Conservation (phyloP, 2,113 vertebrate species). For the Nematolebias whitei region DNA sequence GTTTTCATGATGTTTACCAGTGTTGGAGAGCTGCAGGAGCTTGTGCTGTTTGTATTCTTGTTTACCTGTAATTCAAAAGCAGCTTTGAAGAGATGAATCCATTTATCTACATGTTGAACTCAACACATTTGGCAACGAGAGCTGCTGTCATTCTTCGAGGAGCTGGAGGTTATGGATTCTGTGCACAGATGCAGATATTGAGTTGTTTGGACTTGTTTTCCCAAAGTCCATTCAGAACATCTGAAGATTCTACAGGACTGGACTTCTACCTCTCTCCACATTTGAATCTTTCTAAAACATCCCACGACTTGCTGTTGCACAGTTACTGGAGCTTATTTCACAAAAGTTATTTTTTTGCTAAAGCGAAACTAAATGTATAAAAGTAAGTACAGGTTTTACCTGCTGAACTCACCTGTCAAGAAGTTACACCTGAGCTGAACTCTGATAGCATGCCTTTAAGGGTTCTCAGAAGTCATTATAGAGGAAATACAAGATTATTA, state of each 20-base stretch:
- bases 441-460: background rate
- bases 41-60: constrained; percentile 1
- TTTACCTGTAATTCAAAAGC: constrained; percentile 19
- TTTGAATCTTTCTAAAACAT: background rate
- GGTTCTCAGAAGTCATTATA: background rate
- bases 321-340: background rate
- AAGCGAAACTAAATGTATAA: background rate
- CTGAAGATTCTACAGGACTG: background rate
- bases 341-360: background rate
- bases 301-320: too few species aligned
- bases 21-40: constrained; percentile 16
- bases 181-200: constrained; percentile 13
- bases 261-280: background rate
- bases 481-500: constrained; percentile 1
- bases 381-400: background rate
- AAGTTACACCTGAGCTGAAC: background rate
- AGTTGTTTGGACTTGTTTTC: constrained; percentile 6
- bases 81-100: constrained; percentile 28
- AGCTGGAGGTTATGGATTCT: constrained; percentile 6
- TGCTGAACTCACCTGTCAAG: background rate
- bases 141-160: background rate
- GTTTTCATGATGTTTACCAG: background rate
- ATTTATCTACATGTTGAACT: constrained; percentile 13
- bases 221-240: background rate
- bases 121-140: constrained; percentile 11